A percentile compares a stretch with the other conserved stretches of the same genome.
Conservation (phyloP, 1,140 invertebrate species). For the Idris sp. region DNA sequence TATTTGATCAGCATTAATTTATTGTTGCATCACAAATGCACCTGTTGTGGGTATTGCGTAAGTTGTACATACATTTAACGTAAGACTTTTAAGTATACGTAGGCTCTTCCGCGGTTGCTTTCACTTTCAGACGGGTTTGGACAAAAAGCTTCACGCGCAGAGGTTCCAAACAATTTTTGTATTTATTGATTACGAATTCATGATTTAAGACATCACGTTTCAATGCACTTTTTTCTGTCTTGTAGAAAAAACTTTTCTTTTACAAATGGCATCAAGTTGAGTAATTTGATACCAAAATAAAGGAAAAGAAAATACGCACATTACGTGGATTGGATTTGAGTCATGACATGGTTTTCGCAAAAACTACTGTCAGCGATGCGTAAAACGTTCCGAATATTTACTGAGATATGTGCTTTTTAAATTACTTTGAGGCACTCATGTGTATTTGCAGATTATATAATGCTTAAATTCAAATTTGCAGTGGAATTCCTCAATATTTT, state of each 20-base stretch:
- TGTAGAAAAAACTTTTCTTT: too few relatives aligned
- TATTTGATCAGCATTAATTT: slow-evolving; percentile 25
- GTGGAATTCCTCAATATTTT: too few relatives aligned
- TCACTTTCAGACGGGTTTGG: slow-evolving; percentile 65
- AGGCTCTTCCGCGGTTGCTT: slow-evolving; percentile 71
- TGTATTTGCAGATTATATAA: too few relatives aligned
- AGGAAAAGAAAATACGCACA: too few relatives aligned
- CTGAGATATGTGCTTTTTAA: background rate
- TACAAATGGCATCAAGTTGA: too few relatives aligned
- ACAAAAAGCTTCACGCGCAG: slow-evolving; percentile 40
- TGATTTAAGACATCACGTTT: slow-evolving; percentile 9
- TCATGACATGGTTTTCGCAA: background rate
- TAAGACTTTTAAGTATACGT: slow-evolving; percentile 51
- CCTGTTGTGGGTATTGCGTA: slow-evolving; percentile 67
- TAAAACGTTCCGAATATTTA: slow-evolving; percentile 5
- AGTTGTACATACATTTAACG: slow-evolving; percentile 36
- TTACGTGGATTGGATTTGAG: background rate
- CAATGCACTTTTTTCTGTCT: too few relatives aligned
- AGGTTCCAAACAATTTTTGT: too few relatives aligned
- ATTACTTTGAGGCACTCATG: too few relatives aligned
- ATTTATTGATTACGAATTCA: too few relatives aligned
- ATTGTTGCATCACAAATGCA: slow-evolving; percentile 71
- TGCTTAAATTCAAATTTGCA: too few relatives aligned
- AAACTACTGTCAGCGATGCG: background rate
- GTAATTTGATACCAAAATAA: too few relatives aligned